Evolutionary conservation across 2,113 vertebrate genomes (phyloP).

Genomic region (Seriola aureovittata): DNA sequence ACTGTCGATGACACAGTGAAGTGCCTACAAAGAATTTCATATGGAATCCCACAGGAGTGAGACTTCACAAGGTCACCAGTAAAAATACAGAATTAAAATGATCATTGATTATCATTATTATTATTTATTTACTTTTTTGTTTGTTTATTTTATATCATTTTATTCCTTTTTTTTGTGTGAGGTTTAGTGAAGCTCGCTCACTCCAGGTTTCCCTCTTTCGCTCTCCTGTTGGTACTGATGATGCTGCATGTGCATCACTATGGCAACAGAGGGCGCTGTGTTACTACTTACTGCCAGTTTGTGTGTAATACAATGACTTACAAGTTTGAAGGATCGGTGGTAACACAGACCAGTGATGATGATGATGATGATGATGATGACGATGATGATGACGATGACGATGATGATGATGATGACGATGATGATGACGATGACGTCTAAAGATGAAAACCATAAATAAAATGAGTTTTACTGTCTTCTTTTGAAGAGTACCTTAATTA

Average conservation of each 20-base stretch:
- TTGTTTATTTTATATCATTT: no score
- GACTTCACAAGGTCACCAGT: conserved; percentile 1
- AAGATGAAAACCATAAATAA: neutral
- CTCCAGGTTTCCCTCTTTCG: neutral
- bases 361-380: no score
- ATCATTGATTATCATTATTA: neutral
- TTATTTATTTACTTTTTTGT: no score
- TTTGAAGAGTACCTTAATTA: no score
- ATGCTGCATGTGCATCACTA: neutral
- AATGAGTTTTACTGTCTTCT: neutral
- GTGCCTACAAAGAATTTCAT: neutral
- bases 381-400: neutral
- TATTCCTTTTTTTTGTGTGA: neutral
- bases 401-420: neutral
- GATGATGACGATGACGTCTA: neutral
- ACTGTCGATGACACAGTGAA: conserved; percentile 46
- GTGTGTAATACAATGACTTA: neutral
- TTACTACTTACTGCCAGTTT: neutral
- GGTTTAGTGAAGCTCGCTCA: no score
- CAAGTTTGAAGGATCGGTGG: neutral
- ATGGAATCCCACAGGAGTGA: neutral
- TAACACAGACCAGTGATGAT: neutral
- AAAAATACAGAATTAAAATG: neutral
- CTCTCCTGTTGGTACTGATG: neutral
- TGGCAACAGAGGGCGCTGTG: conserved; percentile 59